Conservation (phyloP, 2,797 vertebrate genomes). For the Hydrophis major region DNA sequence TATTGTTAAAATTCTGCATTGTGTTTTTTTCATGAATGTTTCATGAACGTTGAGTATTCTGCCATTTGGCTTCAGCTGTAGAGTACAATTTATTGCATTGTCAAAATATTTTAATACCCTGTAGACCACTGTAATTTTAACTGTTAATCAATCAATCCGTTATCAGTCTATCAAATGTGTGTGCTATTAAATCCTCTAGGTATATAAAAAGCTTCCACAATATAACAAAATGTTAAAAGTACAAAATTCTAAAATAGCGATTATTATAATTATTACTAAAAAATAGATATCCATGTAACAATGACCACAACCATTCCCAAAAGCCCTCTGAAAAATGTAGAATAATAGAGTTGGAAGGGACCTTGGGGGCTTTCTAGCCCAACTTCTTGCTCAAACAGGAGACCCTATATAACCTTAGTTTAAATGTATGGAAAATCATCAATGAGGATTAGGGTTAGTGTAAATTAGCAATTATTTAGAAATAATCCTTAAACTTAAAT, state of each 20-base stretch:
- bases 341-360: background rate
- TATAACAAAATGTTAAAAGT: background rate
- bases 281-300: background rate
- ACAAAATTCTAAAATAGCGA: background rate
- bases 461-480: background rate
- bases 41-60: background rate
- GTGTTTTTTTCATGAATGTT: background rate
- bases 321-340: background rate
- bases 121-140: background rate
- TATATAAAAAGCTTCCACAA: background rate
- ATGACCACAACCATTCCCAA: background rate
- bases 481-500: background rate
- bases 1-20: background rate
- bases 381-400: background rate
- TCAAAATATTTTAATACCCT: background rate
- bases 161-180: background rate
- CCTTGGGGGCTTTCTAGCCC: background rate
- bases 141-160: background rate
- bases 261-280: background rate
- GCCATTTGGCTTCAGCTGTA: background rate
- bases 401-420: background rate
- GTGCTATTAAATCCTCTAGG: background rate
- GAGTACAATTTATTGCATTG: background rate
- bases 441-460: background rate
- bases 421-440: background rate